These are phyloP conservation scores for Flexamia atlantica DNA, from an alignment of 2,888 invertebrate species.

Conservation along the genomic window DNA sequence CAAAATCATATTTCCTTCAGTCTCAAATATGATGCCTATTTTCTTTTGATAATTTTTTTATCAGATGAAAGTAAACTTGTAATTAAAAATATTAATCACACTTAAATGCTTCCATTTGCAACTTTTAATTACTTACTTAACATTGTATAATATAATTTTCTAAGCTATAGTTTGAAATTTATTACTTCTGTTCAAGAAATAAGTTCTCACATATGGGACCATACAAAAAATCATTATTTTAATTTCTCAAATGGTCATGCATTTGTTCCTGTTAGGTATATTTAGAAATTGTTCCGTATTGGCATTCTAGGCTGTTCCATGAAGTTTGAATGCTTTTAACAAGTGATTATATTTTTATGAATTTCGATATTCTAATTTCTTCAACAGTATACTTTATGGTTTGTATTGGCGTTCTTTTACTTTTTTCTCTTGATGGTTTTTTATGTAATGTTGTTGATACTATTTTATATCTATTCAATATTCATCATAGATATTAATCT, in stretches of 20 bases:
- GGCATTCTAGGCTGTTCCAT: background rate
- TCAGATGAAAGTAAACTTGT: conserved; percentile 8
- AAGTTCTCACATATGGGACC: conserved; percentile 41
- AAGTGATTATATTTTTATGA: background rate
- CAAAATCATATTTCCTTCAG: too few relatives aligned
- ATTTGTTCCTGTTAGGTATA: conserved; percentile 41
- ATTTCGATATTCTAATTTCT: background rate
- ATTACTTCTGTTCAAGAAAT: background rate
- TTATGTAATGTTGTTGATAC: background rate
- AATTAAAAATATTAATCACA: background rate
- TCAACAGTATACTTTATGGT: background rate
- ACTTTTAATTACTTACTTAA: background rate
- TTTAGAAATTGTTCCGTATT: conserved; percentile 9
- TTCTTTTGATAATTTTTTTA: too few relatives aligned
- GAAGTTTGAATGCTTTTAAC: background rate
- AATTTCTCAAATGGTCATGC: conserved; percentile 4
- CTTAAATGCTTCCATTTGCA: background rate
- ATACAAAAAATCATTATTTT: background rate
- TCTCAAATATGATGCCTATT: too few relatives aligned
- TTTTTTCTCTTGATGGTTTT: background rate
- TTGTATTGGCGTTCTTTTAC: background rate
- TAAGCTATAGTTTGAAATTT: background rate
- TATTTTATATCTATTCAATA: conserved; percentile 7
- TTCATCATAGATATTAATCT: conserved; percentile 23
- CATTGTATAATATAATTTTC: conserved; percentile 12